A percentile compares a stretch with the other conserved stretches of the same genome.
These are phyloP conservation scores for Torymus auratus DNA, from an alignment of 2,888 invertebrate species.

Conservation along the genomic window DNA sequence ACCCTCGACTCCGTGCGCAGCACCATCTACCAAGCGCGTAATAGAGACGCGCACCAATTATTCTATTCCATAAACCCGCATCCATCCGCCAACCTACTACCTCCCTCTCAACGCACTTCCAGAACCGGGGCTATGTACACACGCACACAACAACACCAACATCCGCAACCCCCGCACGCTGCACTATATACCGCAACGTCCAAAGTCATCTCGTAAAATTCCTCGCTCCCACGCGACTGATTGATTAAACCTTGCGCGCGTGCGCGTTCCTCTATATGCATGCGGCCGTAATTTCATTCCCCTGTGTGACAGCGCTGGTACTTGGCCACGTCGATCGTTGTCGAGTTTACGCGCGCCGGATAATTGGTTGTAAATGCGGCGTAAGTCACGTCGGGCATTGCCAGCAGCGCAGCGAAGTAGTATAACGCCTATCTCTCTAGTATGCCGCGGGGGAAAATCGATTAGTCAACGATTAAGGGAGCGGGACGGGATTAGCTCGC, in stretches of 20 bases:
- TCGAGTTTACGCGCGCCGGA: constrained; percentile 27
- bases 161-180: no score
- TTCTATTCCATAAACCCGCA: no score
- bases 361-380: constrained; percentile 52
- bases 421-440: not conserved
- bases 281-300: no score
- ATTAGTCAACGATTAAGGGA: constrained; percentile 48
- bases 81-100: not conserved
- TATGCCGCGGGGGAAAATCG: constrained; percentile 43
- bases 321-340: constrained; percentile 27
- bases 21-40: no score
- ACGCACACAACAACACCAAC: no score
- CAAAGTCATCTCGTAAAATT: constrained; percentile 27
- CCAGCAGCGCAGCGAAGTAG: no score
- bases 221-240: not conserved
- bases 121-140: no score
- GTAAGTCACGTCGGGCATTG: constrained; percentile 33
- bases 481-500: constrained; percentile 12
- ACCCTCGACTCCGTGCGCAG: no score
- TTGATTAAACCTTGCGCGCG: constrained; percentile 23
- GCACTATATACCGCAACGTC: no score
- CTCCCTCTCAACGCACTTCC: no score
- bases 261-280: no score
- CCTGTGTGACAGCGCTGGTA: no score
- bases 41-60: not conserved